Percentiles rank a stretch among this genome's conserved stretches.
Conservation (phyloP, 2,888 invertebrate genomes). For the Stenurella melanura region DNA sequence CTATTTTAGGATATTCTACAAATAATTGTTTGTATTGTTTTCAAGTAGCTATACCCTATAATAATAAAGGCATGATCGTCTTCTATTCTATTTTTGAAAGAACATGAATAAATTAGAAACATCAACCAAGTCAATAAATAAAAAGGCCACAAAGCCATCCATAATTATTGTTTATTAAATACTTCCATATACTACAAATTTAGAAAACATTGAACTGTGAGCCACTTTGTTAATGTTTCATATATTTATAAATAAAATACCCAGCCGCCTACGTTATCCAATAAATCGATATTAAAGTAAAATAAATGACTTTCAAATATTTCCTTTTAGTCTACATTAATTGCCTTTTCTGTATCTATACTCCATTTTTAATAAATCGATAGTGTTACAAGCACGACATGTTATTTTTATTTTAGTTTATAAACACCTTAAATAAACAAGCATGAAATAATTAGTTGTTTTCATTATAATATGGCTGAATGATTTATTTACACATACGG, state of each 20-base stretch:
- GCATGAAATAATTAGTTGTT: no score
- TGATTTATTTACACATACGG: no score
- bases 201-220: neutral
- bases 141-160: no score
- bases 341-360: neutral
- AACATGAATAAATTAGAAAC: no score
- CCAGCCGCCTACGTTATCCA: slow-evolving; percentile 15
- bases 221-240: slow-evolving; percentile 5
- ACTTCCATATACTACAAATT: slow-evolving; percentile 1
- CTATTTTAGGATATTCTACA: no score
- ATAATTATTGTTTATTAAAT: neutral
- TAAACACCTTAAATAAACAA: neutral
- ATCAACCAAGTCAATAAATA: no score
- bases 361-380: neutral
- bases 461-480: no score
- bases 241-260: slow-evolving; percentile 27
- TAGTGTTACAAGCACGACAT: neutral
- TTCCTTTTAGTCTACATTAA: neutral
- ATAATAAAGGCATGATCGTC: no score
- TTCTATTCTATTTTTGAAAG: no score
- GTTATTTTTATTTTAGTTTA: neutral
- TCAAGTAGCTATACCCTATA: no score
- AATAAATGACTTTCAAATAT: slow-evolving; percentile 31
- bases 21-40: no score
- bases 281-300: slow-evolving; percentile 17